These are phyloP conservation scores for Apus apus DNA, from an alignment of 2,113 vertebrate species.

Conservation along the genomic window DNA sequence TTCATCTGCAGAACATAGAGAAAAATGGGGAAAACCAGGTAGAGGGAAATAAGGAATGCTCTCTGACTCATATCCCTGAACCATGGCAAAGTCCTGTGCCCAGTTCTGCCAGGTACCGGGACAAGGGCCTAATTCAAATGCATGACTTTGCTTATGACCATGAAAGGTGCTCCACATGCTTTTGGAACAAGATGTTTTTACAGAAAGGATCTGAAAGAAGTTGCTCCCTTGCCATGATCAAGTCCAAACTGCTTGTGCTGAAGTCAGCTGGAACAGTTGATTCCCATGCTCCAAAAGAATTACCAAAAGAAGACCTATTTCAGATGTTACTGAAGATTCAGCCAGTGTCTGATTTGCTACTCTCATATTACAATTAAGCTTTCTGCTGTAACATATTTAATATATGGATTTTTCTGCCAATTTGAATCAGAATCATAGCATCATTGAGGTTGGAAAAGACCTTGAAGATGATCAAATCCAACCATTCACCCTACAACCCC, in stretches of 20 bases:
- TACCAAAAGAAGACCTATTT: neutral
- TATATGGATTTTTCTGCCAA: neutral
- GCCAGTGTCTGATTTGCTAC: neutral
- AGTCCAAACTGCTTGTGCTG: neutral
- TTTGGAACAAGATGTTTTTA: neutral
- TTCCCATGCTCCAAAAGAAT: neutral
- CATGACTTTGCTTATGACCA: accelerated
- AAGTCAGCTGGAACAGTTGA: neutral
- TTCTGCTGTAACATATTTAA: neutral
- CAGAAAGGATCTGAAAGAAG: neutral
- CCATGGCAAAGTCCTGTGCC: neutral
- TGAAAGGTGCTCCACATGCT: neutral
- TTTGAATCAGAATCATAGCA: neutral
- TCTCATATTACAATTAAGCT: neutral
- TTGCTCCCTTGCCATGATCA: neutral
- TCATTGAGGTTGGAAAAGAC: too few species aligned
- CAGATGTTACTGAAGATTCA: neutral
- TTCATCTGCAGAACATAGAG: neutral
- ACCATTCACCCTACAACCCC: too few species aligned
- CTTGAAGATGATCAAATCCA: too few species aligned
- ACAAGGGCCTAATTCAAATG: accelerated
- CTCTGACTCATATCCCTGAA: too few species aligned
- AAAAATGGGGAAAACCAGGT: neutral
- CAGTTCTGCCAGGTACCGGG: neutral
- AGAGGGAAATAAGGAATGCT: neutral